phyloP scores from a whole-genome alignment of 2,888 invertebrate species.

The Pardosa pseudoannulata region DNA sequence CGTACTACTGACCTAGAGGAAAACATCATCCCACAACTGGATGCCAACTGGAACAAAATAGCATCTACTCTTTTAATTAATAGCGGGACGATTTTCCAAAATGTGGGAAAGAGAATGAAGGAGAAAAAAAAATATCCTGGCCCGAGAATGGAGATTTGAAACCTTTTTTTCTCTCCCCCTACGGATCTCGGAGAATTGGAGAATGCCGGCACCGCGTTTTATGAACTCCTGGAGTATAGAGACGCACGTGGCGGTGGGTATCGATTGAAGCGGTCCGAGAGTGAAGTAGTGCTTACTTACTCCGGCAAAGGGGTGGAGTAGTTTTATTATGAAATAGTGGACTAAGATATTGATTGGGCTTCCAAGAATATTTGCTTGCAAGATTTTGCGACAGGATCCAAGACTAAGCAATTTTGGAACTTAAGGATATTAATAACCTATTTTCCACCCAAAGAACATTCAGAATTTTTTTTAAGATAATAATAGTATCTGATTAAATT shows the following conservation, averaged over 20 bases:
- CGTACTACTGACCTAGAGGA: conserved; percentile 52
- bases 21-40: conserved; percentile 35
- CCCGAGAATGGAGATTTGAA: not conserved
- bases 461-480: too few species aligned
- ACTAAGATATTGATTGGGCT: not conserved
- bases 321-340: not conserved
- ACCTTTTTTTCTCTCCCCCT: not conserved
- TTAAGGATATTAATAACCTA: too few species aligned
- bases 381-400: not conserved
- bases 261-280: not conserved
- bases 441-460: too few species aligned
- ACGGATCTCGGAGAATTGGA: not conserved
- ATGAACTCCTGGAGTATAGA: not conserved
- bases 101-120: not conserved
- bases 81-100: not conserved
- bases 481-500: too few species aligned
- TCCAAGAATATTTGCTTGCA: not conserved
- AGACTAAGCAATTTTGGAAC: not conserved
- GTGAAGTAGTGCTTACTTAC: not conserved
- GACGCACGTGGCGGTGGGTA: not conserved
- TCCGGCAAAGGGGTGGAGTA: not conserved
- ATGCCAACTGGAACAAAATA: conserved; percentile 27
- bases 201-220: not conserved
- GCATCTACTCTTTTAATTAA: not conserved
- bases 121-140: conserved; percentile 17